Conservation (phyloP, 2,113 vertebrate genomes). For the Proteles cristata region DNA sequence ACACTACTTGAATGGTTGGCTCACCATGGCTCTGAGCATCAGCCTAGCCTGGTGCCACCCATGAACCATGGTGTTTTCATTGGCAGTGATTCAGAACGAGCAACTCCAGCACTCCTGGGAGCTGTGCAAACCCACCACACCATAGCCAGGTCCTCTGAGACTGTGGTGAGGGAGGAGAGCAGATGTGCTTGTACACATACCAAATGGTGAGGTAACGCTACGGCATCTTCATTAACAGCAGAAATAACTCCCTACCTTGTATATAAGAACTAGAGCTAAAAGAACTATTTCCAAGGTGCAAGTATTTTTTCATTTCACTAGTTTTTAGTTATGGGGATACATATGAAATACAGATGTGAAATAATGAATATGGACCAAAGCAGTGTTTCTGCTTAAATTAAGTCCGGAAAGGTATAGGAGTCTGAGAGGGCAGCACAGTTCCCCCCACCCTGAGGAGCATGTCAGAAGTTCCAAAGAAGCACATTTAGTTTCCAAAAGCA, state of each 20-base stretch:
- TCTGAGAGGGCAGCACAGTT: neutral
- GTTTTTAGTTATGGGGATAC: slow-evolving; percentile 26
- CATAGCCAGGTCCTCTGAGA: neutral
- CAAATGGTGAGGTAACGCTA: neutral
- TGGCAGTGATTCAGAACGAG: slow-evolving; percentile 55
- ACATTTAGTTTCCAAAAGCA: neutral
- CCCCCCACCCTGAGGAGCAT: neutral
- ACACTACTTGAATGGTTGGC: neutral
- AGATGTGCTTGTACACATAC: fast-evolving
- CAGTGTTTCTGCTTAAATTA: neutral
- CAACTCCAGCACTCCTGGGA: neutral
- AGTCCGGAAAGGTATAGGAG: neutral
- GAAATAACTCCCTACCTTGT: neutral
- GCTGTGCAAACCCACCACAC: neutral
- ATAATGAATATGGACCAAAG: neutral
- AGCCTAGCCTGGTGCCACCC: neutral
- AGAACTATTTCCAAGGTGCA: neutral
- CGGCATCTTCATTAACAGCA: neutral
- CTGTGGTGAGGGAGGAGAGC: neutral
- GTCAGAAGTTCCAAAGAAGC: neutral
- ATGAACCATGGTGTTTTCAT: slow-evolving; percentile 25
- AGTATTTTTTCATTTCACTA: slow-evolving; percentile 38
- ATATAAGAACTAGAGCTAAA: neutral
- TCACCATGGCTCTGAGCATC: slow-evolving; percentile 18
- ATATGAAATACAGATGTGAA: slow-evolving; percentile 16